Conservation (phyloP, 92 coral and sea anemone species). For the Porites evermanni region DNA sequence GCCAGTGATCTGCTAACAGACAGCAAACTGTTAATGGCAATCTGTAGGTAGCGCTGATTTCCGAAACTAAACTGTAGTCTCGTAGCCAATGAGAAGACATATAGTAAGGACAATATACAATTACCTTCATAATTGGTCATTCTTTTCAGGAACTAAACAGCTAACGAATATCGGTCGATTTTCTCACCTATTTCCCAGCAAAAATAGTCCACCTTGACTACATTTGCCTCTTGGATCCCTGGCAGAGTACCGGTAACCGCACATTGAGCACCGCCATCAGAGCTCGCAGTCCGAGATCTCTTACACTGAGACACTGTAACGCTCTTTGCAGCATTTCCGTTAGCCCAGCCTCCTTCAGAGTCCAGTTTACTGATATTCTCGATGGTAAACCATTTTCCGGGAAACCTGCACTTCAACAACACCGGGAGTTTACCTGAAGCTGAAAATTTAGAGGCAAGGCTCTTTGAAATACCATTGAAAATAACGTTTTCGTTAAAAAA, state of each 20-base stretch:
- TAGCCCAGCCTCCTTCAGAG: background rate
- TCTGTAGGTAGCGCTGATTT: no score
- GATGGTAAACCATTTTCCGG: conserved; percentile 28
- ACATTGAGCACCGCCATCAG: background rate
- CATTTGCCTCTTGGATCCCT: background rate
- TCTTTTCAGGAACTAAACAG: no score
- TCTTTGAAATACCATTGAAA: no score
- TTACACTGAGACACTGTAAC: background rate
- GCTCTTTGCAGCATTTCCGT: conserved; percentile 2
- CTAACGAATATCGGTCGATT: background rate
- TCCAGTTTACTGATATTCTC: conserved; percentile 2
- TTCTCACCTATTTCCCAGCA: conserved; percentile 34
- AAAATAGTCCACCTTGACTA: conserved; percentile 21
- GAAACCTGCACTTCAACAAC: conserved; percentile 2
- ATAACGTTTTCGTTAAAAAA: no score
- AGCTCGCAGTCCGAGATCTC: background rate
- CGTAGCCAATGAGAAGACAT: no score
- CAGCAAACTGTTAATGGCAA: no score
- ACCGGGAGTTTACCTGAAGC: conserved; percentile 1
- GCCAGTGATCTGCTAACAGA: no score
- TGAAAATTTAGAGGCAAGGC: background rate
- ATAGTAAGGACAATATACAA: no score
- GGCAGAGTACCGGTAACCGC: background rate
- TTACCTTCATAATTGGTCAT: no score
- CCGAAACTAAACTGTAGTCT: no score